phyloP scores from a whole-genome alignment of 2,888 invertebrate genomes.

The Scaptodrosophila latifasciaeformis region DNA sequence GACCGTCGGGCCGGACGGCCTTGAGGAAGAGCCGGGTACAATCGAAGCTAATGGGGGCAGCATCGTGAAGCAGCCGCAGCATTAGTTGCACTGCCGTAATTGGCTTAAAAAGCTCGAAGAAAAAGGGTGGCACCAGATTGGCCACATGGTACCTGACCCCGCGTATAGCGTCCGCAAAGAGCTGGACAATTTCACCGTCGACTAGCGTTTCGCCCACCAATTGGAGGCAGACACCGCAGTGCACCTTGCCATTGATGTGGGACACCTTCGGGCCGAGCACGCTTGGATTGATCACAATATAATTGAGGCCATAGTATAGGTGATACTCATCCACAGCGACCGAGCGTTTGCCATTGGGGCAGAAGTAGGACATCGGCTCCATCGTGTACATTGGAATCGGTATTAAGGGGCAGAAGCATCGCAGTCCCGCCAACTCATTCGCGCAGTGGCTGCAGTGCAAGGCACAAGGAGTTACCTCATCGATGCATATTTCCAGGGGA shows the following conservation, averaged over 20 bases:
- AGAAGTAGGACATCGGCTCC: slow-evolving; percentile 18
- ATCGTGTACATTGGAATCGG: slow-evolving; percentile 21
- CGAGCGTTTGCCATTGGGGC: background rate
- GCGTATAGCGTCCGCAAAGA: slow-evolving; percentile 35
- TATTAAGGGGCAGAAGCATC: slow-evolving; percentile 12
- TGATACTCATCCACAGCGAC: slow-evolving; percentile 8
- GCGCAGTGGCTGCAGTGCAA: slow-evolving; percentile 34
- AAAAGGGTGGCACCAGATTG: background rate
- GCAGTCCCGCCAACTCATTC: slow-evolving; percentile 13
- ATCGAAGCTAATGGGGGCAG: slow-evolving; percentile 14
- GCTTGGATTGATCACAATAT: slow-evolving; percentile 18
- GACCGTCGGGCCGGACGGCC: slow-evolving; percentile 36
- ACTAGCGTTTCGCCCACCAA: slow-evolving; percentile 27
- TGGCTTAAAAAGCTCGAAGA: slow-evolving; percentile 19
- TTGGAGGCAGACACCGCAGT: slow-evolving; percentile 34
- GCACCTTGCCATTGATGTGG: background rate
- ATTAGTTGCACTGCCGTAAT: slow-evolving; percentile 36
- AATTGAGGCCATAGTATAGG: slow-evolving; percentile 31
- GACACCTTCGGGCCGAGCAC: background rate
- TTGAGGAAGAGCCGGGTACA: slow-evolving; percentile 28
- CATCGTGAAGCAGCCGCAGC: slow-evolving; percentile 36
- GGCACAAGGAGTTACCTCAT: background rate
- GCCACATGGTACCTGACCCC: background rate
- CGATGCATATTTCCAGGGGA: slow-evolving; percentile 5
- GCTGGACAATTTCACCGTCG: slow-evolving; percentile 6